Percentiles rank a stretch among this genome's conserved stretches.
phyloP scores from a whole-genome alignment of 2,888 invertebrate genomes.

The Pammene fasciana region DNA sequence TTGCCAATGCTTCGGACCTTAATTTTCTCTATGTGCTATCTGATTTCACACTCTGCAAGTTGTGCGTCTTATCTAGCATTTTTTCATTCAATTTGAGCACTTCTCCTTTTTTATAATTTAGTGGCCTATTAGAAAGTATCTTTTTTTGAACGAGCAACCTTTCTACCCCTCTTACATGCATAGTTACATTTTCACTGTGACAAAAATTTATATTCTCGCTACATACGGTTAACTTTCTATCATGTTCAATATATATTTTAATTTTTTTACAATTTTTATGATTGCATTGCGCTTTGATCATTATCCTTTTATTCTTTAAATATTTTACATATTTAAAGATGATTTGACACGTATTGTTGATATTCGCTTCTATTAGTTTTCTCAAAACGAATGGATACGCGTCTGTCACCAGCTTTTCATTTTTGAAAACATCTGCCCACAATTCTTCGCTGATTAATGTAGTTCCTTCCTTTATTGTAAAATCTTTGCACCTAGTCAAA shows the following conservation, averaged over 20 bases:
- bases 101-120: slow-evolving; percentile 6
- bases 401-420: neutral
- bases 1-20: slow-evolving; percentile 9
- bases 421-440: neutral
- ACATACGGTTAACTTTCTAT: neutral
- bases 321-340: slow-evolving; percentile 22
- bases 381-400: slow-evolving; percentile 11
- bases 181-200: neutral
- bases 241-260: slow-evolving; percentile 1
- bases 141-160: neutral
- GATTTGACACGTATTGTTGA: slow-evolving; percentile 17
- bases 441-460: neutral
- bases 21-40: slow-evolving; percentile 16
- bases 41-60: slow-evolving; percentile 4
- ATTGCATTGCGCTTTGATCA: slow-evolving; percentile 12
- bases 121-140: slow-evolving; percentile 6
- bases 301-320: slow-evolving; percentile 12
- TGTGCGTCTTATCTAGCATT: neutral
- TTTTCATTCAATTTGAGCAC: neutral
- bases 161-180: slow-evolving; percentile 1
- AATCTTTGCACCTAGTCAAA: neutral
- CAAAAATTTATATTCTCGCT: slow-evolving; percentile 11
- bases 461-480: neutral
- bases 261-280: slow-evolving; percentile 16
- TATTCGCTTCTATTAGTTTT: neutral